Percentiles rank a stretch among this genome's conserved stretches.
Evolutionary conservation across 2,113 vertebrate species (phyloP).

Genomic region (Hippopotamus amphibius): DNA sequence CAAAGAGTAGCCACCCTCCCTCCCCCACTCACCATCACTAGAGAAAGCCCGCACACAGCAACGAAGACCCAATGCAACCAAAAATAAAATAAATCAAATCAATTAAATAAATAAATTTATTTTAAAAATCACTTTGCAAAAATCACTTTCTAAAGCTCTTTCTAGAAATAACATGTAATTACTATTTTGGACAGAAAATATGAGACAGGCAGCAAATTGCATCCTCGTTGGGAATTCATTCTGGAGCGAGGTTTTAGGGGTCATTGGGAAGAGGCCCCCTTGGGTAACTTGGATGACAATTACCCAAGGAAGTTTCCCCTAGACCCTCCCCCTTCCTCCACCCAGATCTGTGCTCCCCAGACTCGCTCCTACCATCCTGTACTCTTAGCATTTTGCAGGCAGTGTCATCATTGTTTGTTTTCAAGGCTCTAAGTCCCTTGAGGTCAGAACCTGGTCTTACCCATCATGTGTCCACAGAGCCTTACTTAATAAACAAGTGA

Average conservation of each 20-base stretch:
- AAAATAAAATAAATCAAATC: too few relatives aligned
- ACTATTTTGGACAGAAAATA: neutral
- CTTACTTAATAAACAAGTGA: neutral
- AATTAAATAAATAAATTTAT: too few relatives aligned
- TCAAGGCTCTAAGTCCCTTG: neutral
- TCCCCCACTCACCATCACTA: too few relatives aligned
- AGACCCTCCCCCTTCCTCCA: neutral
- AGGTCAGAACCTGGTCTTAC: neutral
- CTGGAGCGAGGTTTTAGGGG: neutral
- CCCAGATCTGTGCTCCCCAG: neutral
- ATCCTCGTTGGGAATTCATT: neutral
- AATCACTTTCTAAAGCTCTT: neutral
- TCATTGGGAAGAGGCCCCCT: neutral
- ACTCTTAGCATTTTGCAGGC: neutral
- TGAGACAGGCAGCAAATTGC: neutral
- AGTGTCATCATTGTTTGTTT: neutral
- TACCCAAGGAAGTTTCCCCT: neutral
- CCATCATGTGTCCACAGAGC: neutral
- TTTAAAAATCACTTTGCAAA: neutral
- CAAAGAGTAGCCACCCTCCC: too few relatives aligned
- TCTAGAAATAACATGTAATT: too few relatives aligned
- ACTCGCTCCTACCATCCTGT: fast-evolving
- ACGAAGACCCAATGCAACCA: too few relatives aligned
- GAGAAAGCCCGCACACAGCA: too few relatives aligned
- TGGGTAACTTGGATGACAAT: neutral